Evolutionary conservation across 1,140 invertebrate genomes (phyloP).

Genomic region (Phthorimaea operculella): DNA sequence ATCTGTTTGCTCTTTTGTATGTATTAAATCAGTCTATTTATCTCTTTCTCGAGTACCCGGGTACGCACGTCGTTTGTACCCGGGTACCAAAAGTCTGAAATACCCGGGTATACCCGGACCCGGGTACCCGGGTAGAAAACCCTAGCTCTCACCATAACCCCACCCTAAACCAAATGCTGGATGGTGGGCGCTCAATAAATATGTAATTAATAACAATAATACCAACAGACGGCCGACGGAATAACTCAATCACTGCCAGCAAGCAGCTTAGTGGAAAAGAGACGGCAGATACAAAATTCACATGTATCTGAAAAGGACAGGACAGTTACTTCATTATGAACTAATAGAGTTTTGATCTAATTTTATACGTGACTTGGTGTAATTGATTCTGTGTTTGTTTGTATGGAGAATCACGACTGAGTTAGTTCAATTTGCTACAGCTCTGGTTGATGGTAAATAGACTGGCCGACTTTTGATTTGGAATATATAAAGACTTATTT

Average conservation of each 20-base stretch:
- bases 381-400: background rate
- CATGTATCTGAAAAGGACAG: background rate
- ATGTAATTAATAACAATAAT: conserved; percentile 54
- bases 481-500: no score
- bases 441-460: no score
- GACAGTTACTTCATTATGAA: background rate
- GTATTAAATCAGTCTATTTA: no score
- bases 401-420: no score
- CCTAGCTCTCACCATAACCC: background rate
- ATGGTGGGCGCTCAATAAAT: conserved; percentile 39
- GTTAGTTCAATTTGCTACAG: no score
- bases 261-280: background rate
- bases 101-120: no score
- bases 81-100: no score
- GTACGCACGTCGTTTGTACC: no score
- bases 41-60: no score
- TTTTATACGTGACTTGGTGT: conserved; percentile 1
- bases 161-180: background rate
- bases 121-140: no score
- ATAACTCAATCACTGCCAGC: conserved; percentile 40
- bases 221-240: conserved; percentile 24
- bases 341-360: background rate
- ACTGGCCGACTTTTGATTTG: no score
- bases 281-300: background rate
- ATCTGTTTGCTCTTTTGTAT: no score